Evolutionary conservation across 2,888 invertebrate genomes (phyloP), one percentile per base, ranked within the genome.

Genomic region (Minunthozetes semirufus): DNA sequence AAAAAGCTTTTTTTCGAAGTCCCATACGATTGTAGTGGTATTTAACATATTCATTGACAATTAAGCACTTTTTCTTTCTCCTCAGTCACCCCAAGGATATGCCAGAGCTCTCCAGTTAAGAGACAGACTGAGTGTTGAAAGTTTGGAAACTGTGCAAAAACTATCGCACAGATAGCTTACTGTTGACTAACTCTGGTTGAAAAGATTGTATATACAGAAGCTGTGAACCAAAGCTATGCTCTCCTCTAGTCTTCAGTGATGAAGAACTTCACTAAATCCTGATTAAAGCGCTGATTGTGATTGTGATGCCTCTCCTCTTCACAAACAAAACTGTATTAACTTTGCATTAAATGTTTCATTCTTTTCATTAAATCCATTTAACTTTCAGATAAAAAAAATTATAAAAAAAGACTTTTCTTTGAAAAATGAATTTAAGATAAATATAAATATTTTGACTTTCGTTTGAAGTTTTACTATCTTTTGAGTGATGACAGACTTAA

Each of bases 291-390:
- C 33, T 66, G 33, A 66, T 66, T 66, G 38, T 29, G 66, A 66
- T 33, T 33, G 33, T 33, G 33, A 33, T 33, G 38, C n/a, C 66
- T 38, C n/a, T 19, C 15, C 19, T 29, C 29, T 15, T 19, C 66
- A 17, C n/a, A 38, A 66, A 66, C 33, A 66, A 66, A 33, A 66
- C 33, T 66, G 66, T 66, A 66, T 66, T 66, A 66, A 66, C 66
- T 66, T 38, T 66, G 66, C 66, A 66, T 66, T 66, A 66, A 66
- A 66, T 66, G 38, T 66, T 66, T 66, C 33, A 38, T 38, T 66
- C 38, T 8, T 53, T 66, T 17, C 9, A 19, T 38, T 17, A 33
- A 33, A 17, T 38, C 33, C n/a, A 33, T 33, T 33, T 33, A 33
- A 33, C 33, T 38, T 17, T 66, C 1, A n/a, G 13, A 29, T 25